Evolutionary conservation across 2,113 vertebrate species (phyloP).

Genomic region (Andinoacara biseriatus): DNA sequence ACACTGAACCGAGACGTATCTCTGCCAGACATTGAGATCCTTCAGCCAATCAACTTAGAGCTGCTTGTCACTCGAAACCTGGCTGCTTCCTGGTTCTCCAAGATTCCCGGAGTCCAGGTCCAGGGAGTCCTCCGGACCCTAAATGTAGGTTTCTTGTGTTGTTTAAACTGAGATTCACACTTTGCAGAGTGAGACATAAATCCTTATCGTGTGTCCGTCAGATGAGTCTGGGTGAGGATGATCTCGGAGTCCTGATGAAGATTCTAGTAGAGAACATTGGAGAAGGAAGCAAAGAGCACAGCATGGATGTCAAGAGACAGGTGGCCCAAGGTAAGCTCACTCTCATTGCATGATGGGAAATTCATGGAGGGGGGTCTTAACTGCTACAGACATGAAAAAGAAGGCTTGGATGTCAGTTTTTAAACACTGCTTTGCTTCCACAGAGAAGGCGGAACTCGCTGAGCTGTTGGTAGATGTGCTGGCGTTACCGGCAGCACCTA

Average conservation of each 20-base stretch:
- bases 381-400: neutral
- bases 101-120: conserved; percentile 87
- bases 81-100: conserved; percentile 88
- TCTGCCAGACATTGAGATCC: conserved; percentile 85
- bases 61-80: conserved; percentile 89
- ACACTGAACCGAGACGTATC: conserved; percentile 67
- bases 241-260: conserved; percentile 88
- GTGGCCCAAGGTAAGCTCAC: conserved; percentile 52
- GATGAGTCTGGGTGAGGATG: conserved; percentile 90
- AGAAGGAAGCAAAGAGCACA: conserved; percentile 78
- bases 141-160: conserved; percentile 80
- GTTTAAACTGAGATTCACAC: neutral
- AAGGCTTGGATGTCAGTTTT: neutral
- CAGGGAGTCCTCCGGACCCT: conserved; percentile 86
- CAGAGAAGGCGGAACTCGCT: conserved; percentile 59
- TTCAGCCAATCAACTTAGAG: conserved; percentile 91
- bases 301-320: conserved; percentile 58
- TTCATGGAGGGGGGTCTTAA: no score
- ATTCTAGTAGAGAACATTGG: conserved; percentile 91
- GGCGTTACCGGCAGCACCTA: conserved; percentile 22
- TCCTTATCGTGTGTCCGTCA: conserved; percentile 49
- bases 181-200: neutral
- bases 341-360: neutral
- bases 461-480: conserved; percentile 48
- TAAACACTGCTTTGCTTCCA: neutral